Percentiles rank a stretch among this genome's conserved stretches.
These are phyloP conservation scores for Phyllotreta striolata DNA, from an alignment of 2,888 invertebrate species.

Conservation along the genomic window DNA sequence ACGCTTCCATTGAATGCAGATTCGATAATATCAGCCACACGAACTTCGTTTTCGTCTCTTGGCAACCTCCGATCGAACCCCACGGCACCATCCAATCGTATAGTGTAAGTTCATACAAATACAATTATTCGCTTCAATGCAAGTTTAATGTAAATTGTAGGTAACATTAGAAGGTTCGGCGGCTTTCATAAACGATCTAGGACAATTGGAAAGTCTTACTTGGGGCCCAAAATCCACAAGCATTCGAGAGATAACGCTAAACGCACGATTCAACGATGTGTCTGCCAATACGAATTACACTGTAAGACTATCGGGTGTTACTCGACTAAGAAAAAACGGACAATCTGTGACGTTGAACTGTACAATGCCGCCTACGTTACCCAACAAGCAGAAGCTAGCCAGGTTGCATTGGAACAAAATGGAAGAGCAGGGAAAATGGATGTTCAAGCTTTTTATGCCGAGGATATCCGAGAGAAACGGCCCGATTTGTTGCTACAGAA, in stretches of 20 bases:
- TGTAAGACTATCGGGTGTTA: constrained; percentile 79
- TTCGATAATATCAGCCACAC: constrained; percentile 68
- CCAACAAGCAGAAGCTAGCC: constrained; percentile 70
- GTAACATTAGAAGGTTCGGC: constrained; percentile 66
- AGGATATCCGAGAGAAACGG: constrained; percentile 86
- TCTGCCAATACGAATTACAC: constrained; percentile 87
- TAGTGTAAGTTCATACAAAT: constrained; percentile 62
- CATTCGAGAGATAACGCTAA: constrained; percentile 63
- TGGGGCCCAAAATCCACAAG: constrained; percentile 70
- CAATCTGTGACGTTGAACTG: constrained; percentile 71
- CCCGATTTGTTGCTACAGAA: constrained; percentile 85
- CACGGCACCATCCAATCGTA: constrained; percentile 84
- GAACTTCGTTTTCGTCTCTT: constrained; percentile 73
- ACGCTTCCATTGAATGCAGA: constrained; percentile 72
- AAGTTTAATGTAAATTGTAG: constrained; percentile 44
- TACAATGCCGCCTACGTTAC: constrained; percentile 74
- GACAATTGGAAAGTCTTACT: constrained; percentile 63
- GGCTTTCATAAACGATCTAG: constrained; percentile 65
- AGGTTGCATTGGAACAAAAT: constrained; percentile 70
- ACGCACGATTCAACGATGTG: constrained; percentile 71
- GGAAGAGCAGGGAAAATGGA: constrained; percentile 71
- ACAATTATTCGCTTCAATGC: not conserved
- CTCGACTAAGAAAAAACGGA: constrained; percentile 77
- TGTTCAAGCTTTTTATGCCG: constrained; percentile 79
- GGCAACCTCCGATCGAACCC: constrained; percentile 76